A percentile compares a stretch with the other conserved stretches of the same genome.
These are phyloP conservation scores for Sarcophaga subvicina DNA, from an alignment of 2,888 invertebrate genomes.

Conservation along the genomic window DNA sequence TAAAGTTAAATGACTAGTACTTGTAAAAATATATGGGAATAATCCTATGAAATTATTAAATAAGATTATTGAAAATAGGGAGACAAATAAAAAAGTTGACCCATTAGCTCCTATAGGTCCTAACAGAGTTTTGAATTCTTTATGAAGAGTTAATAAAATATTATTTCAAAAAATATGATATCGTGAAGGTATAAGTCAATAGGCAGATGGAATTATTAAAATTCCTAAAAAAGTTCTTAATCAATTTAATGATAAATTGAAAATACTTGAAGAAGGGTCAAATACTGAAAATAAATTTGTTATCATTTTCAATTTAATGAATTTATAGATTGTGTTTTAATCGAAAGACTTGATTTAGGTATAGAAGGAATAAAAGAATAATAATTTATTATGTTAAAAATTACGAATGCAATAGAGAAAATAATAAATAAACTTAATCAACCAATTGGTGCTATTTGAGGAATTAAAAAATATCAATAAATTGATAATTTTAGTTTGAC, in stretches of 20 bases:
- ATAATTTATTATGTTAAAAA: constrained; percentile 84
- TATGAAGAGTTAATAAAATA: constrained; percentile 61
- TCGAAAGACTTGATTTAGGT: constrained; percentile 76
- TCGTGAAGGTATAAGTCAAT: constrained; percentile 84
- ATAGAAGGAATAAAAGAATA: constrained; percentile 80
- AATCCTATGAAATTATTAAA: constrained; percentile 87
- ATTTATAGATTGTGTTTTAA: constrained; percentile 66
- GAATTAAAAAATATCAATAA: constrained; percentile 85
- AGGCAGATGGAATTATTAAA: constrained; percentile 82
- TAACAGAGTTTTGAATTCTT: constrained; percentile 78
- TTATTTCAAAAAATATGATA: constrained; percentile 82
- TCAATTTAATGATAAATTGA: constrained; percentile 85
- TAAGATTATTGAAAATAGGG: constrained; percentile 80
- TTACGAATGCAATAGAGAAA: constrained; percentile 81
- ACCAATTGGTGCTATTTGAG: constrained; percentile 86
- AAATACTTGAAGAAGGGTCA: constrained; percentile 84
- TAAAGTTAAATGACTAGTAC: constrained; percentile 82
- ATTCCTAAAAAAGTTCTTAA: constrained; percentile 77
- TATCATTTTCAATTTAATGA: constrained; percentile 85
- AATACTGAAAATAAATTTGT: constrained; percentile 87
- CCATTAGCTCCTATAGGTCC: constrained; percentile 48
- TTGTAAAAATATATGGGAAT: constrained; percentile 54
- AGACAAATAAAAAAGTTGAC: constrained; percentile 55
- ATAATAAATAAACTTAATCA: constrained; percentile 82
- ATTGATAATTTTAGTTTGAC: constrained; percentile 87